Conservation (phyloP, 2,797 vertebrate species). For the Hippoglossus hippoglossus region DNA sequence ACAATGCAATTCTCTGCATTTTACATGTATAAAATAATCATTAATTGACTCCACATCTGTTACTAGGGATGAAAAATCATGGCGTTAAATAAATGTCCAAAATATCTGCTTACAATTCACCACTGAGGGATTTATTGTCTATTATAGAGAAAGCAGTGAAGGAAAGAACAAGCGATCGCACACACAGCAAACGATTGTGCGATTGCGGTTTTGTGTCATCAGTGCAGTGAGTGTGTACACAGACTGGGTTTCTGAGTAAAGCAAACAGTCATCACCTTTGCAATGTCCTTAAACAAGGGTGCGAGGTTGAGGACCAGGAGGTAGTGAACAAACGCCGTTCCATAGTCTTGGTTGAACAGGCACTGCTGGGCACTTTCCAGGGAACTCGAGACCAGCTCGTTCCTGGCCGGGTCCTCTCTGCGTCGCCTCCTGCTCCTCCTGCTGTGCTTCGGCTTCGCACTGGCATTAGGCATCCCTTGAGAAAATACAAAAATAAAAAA, state of each 20-base stretch:
- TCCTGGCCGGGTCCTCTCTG: constrained; percentile 85
- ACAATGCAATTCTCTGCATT: neutral
- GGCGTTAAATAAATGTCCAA: neutral
- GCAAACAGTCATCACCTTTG: constrained; percentile 82
- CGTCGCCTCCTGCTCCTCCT: constrained; percentile 73
- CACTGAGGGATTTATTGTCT: neutral
- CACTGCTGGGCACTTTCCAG: constrained; percentile 95
- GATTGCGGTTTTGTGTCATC: neutral
- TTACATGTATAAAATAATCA: neutral
- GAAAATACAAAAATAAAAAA: neutral
- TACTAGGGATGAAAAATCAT: neutral
- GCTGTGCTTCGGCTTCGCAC: constrained; percentile 73
- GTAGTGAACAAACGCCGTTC: constrained; percentile 96
- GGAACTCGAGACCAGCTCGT: constrained; percentile 91
- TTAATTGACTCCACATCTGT: neutral
- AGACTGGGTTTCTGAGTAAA: neutral
- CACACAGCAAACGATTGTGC: neutral
- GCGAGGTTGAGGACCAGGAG: constrained; percentile 94
- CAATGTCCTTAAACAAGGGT: constrained; percentile 88
- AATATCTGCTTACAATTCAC: too few relatives aligned
- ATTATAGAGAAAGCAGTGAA: too few relatives aligned
- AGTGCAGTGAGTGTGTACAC: neutral
- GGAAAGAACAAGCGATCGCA: neutral
- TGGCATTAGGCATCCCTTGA: constrained; percentile 87
- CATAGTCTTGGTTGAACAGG: constrained; percentile 91